Conservation (phyloP, 2,888 invertebrate genomes). For the Lepidochrysops patricia region DNA sequence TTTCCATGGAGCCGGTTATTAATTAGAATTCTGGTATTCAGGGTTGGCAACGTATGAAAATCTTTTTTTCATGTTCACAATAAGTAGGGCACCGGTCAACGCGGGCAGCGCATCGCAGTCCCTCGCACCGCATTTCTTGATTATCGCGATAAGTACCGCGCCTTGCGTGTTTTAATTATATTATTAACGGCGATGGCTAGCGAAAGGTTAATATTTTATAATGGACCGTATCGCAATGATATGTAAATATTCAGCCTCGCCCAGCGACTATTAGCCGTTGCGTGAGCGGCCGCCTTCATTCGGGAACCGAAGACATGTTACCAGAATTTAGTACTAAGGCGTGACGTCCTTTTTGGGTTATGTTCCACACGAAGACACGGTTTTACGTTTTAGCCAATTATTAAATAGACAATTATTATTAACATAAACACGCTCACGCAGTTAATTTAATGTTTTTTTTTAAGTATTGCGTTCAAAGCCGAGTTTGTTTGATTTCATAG, state of each 20-base stretch:
- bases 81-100: conserved; percentile 26
- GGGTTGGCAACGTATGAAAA: conserved; percentile 5
- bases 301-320: conserved; percentile 64
- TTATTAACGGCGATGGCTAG: conserved; percentile 67
- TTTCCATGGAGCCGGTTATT: background rate
- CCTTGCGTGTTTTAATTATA: conserved; percentile 74
- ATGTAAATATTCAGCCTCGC: conserved; percentile 70
- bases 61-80: conserved; percentile 21
- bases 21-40: conserved; percentile 5
- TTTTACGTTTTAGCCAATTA: conserved; percentile 1
- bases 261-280: conserved; percentile 56
- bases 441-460: conserved; percentile 1
- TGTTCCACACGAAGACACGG: conserved; percentile 20
- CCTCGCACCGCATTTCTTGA: conserved; percentile 48
- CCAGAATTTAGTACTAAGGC: conserved; percentile 54
- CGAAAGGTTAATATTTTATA: conserved; percentile 71
- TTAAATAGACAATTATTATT: background rate
- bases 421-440: background rate
- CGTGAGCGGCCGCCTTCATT: conserved; percentile 64
- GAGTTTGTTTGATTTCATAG: background rate
- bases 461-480: background rate
- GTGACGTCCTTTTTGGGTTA: conserved; percentile 49
- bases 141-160: conserved; percentile 63
- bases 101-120: conserved; percentile 22
- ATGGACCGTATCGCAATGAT: conserved; percentile 71